phyloP scores from a whole-genome alignment of 2,888 invertebrate genomes.

The Lysandra coridon region DNA sequence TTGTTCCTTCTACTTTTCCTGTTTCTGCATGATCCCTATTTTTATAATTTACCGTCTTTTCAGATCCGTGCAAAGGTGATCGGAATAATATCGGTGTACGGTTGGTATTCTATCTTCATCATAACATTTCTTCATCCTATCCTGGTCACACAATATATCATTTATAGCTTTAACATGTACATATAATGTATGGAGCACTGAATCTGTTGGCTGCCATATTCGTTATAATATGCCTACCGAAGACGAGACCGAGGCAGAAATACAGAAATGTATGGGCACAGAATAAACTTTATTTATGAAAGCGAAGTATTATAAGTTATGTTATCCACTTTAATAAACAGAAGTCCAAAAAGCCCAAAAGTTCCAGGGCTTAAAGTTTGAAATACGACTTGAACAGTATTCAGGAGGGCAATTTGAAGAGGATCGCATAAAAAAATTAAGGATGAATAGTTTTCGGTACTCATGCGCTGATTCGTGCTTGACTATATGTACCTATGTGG shows the following conservation, averaged over 20 bases:
- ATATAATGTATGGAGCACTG: constrained; percentile 54
- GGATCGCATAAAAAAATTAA: too few species aligned
- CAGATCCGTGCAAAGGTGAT: constrained; percentile 57
- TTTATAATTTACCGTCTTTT: constrained; percentile 35
- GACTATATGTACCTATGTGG: too few species aligned
- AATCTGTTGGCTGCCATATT: constrained; percentile 54
- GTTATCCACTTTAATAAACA: background rate
- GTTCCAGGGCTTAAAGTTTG: too few species aligned
- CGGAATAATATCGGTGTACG: constrained; percentile 48
- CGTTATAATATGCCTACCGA: constrained; percentile 57
- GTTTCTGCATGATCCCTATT: too few species aligned
- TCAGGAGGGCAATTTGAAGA: too few species aligned
- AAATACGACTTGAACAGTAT: too few species aligned
- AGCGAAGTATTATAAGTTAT: too few species aligned
- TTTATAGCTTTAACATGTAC: constrained; percentile 59
- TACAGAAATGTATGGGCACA: background rate
- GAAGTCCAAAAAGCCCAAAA: too few species aligned
- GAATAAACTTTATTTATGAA: background rate
- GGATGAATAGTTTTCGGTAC: too few species aligned
- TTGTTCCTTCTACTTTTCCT: too few species aligned
- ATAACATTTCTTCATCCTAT: constrained; percentile 47
- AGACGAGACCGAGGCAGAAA: constrained; percentile 63
- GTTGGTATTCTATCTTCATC: constrained; percentile 49
- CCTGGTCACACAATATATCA: constrained; percentile 38
- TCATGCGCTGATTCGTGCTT: too few species aligned